Evolutionary conservation across 1,140 invertebrate genomes (phyloP), one percentile per base, ranked within the genome.

Genomic region (Saccostrea cuccullata): DNA sequence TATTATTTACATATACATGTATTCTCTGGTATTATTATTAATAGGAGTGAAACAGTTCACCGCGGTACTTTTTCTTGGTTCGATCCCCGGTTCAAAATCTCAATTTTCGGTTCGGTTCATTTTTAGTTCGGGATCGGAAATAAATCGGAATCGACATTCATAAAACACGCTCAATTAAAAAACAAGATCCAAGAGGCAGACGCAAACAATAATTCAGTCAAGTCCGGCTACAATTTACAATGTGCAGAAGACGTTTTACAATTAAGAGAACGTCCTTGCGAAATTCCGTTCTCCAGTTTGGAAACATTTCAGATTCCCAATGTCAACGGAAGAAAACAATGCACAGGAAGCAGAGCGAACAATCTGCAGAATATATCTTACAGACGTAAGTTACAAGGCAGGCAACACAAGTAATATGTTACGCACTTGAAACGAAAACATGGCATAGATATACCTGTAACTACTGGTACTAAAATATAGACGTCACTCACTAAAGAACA

Each of bases 31-130:
- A 47, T 67, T n/a, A n/a, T n/a, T n/a, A n/a, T n/a, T n/a, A n/a
- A 67, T 67, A 67, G 60, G 60, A 23, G 20, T 67, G 60, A 67
- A 67, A 67, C 60, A 20, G 60, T 67, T 67, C 60, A 67, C 60
- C 17, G 60, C 23, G 17, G 60, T 67, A 67, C n/a, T 67, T 67
- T 67, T 67, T 67, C 60, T 67, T 20, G 23, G 60, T 67, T 67
- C 20, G 60, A 67, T n/a, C n/a, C 60, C n/a, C 20, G 60, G 20
- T 67, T 9, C 60, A 67, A 67, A 67, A 67, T 67, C 60, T 67
- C 60, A 20, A n/a, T 67, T 67, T 67, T 67, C 8, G 60, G 60
- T 67, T 67, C 60, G 23, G 60, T 67, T 67, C 60, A 67, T 67
- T 67, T 23, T 67, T 67, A 20, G 60, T 20, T 67, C 60, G 23